A percentile compares a stretch with the other conserved stretches of the same genome.
Conservation (phyloP, 2,113 vertebrate species). For the Eulemur macaco region DNA sequence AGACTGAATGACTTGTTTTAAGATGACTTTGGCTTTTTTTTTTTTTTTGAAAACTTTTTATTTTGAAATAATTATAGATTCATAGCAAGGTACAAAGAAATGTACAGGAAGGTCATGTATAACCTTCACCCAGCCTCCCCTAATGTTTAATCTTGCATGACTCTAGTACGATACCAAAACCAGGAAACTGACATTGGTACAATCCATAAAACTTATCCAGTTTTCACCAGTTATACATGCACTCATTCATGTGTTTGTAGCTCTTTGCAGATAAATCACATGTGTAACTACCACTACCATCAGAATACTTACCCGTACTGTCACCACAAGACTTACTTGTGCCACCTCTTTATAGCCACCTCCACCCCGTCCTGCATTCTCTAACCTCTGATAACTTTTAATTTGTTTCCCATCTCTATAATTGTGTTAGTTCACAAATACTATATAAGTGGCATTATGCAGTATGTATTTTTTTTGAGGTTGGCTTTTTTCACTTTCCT, state of each 20-base stretch:
- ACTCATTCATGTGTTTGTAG: background rate
- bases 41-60: background rate
- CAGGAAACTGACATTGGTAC: background rate
- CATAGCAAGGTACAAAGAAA: background rate
- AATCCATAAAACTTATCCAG: background rate
- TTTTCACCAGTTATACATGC: background rate
- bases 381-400: background rate
- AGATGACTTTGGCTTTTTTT: background rate
- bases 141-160: background rate
- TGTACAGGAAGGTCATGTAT: background rate
- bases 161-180: background rate
- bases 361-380: background rate
- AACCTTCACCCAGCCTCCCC: background rate
- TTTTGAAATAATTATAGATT: constrained; percentile 8
- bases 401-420: background rate
- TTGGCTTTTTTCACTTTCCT: background rate
- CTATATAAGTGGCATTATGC: background rate
- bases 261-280: background rate
- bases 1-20: background rate
- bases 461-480: background rate
- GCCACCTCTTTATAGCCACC: background rate
- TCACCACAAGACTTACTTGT: background rate
- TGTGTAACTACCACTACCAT: background rate
- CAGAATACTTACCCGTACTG: background rate
- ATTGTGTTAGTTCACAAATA: background rate